Evolutionary conservation across 2,888 invertebrate genomes (phyloP), one percentile per base, ranked within the genome.

Genomic region (Phrixothrix hirtus): DNA sequence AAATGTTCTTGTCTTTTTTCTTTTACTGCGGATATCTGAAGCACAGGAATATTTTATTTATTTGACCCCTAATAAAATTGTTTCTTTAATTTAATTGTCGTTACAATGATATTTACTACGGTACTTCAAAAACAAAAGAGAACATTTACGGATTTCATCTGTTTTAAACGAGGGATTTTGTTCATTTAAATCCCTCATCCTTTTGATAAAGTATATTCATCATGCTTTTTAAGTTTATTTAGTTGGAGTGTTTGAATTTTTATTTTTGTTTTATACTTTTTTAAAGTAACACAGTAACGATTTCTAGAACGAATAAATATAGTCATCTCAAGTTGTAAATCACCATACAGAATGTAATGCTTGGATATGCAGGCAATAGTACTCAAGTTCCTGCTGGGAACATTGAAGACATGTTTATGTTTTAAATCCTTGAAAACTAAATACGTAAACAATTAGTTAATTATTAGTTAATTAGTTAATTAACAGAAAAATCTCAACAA

Each of bases 1-100:
- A 69, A 71, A 70, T 71, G 69, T 72, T 70, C 70, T 70, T 71
- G 70, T 71, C 68, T 70, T 66, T 66, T 68, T 65, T 62, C 65
- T 54, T 65, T 68, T 65, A 62, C 66, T 61, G 65, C 69, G 59
- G 60, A 64, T 65, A 65, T 66, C 63, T 61, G 63, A 62, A 70
- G 66, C 65, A 60, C 60, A 63, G 62, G 62, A 59, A 65, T 66
- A 68, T 70, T 70, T 70, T 71, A 71, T 71, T 71, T 68, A 70
- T 69, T 71, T 68, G 68, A 63, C 66, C 65, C 25, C 21, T 17
- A 63, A 7, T 7, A 7, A 21, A 21, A 29, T 29, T 10, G 9
- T 29, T 10, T 29, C 9, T 29, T 10, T 29, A 9, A 29, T 9
- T 11, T 29, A 29, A 29, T 29, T 29, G 9, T 5, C 10, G 9